Evolutionary conservation across 2,888 invertebrate species (phyloP).

Genomic region (Acronicta leporina): DNA sequence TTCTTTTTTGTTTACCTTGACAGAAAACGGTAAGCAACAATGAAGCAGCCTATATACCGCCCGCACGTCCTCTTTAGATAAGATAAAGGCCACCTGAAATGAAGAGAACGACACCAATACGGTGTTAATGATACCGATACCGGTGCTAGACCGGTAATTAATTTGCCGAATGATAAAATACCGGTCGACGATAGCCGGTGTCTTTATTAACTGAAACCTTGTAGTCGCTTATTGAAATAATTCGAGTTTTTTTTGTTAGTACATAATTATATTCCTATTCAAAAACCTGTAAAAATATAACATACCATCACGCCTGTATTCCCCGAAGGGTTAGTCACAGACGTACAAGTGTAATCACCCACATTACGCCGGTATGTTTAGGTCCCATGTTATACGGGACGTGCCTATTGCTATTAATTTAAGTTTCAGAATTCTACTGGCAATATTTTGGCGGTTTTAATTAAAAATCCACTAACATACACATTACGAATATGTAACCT

Average conservation of each 20-base stretch:
- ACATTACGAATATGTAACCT: no score
- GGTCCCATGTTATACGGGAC: no score
- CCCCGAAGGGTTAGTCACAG: no score
- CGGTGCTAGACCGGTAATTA: constrained; percentile 79
- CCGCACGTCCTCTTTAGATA: constrained; percentile 89
- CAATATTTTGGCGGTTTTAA: no score
- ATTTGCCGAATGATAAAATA: constrained; percentile 76
- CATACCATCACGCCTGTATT: no score
- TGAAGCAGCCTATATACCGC: constrained; percentile 80
- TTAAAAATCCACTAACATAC: no score
- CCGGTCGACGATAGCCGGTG: constrained; percentile 69
- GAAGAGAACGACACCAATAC: constrained; percentile 84
- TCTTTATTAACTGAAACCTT: constrained; percentile 33
- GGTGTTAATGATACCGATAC: constrained; percentile 80
- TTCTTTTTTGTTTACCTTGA: constrained; percentile 45
- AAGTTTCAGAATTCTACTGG: no score
- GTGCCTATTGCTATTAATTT: no score
- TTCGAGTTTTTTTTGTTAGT: neutral
- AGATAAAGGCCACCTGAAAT: constrained; percentile 86
- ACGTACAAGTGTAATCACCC: no score
- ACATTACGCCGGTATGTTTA: no score
- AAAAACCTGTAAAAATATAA: no score
- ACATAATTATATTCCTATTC: no score
- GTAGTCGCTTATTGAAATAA: constrained; percentile 4
- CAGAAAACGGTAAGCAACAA: constrained; percentile 70